A percentile compares a stretch with the other conserved stretches of the same genome.
These are phyloP conservation scores for Automeris io DNA, from an alignment of 2,888 invertebrate species.

Conservation along the genomic window DNA sequence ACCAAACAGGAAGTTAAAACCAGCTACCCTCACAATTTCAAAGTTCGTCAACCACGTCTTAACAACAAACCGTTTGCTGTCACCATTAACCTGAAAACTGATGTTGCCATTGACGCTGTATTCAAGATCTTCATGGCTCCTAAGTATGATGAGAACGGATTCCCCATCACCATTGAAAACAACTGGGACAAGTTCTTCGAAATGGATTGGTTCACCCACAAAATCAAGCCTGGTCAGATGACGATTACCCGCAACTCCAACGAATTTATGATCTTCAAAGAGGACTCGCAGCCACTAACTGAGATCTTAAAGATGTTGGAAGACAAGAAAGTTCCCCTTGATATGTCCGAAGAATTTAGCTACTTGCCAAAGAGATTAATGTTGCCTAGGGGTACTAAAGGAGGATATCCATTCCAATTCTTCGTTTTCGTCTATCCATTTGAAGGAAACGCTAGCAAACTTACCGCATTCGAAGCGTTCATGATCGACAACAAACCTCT, in stretches of 20 bases:
- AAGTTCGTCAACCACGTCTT: slow-evolving; percentile 81
- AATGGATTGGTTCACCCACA: slow-evolving; percentile 77
- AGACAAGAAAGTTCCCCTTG: slow-evolving; percentile 68
- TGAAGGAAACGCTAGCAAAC: slow-evolving; percentile 49
- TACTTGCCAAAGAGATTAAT: slow-evolving; percentile 82
- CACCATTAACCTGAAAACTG: slow-evolving; percentile 76
- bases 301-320: slow-evolving; percentile 77
- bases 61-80: slow-evolving; percentile 83
- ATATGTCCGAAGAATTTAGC: slow-evolving; percentile 72
- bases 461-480: slow-evolving; percentile 34
- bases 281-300: slow-evolving; percentile 79
- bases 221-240: slow-evolving; percentile 79
- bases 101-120: slow-evolving; percentile 74
- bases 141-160: slow-evolving; percentile 78
- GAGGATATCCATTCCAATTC: slow-evolving; percentile 81
- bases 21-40: slow-evolving; percentile 48
- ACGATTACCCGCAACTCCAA: slow-evolving; percentile 79
- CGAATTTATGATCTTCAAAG: slow-evolving; percentile 78
- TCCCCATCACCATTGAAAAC: slow-evolving; percentile 66
- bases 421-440: slow-evolving; percentile 79
- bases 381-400: slow-evolving; percentile 82
- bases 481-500: slow-evolving; percentile 69
- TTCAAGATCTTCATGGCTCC: slow-evolving; percentile 83
- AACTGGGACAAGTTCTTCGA: slow-evolving; percentile 79
- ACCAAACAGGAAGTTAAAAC: slow-evolving; percentile 40